These are phyloP conservation scores for Dinomys branickii DNA, from an alignment of 2,113 vertebrate genomes.

Conservation along the genomic window DNA sequence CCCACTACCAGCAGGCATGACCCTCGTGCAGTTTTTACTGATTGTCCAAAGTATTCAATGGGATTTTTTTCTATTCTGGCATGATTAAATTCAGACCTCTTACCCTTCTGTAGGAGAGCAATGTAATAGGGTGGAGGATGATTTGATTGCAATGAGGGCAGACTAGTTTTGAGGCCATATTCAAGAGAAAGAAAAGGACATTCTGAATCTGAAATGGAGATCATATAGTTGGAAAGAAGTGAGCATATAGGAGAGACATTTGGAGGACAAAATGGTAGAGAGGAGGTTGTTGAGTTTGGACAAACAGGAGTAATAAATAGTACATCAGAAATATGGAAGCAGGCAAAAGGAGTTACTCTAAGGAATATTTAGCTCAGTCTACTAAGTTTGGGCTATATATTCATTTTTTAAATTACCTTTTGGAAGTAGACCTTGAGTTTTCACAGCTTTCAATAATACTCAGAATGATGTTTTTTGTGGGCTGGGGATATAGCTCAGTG, in stretches of 20 bases:
- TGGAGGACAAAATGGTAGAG: neutral
- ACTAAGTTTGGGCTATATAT: neutral
- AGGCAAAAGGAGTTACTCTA: neutral
- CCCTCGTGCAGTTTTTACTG: neutral
- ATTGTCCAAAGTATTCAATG: neutral
- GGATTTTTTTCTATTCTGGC: neutral
- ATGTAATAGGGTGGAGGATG: neutral
- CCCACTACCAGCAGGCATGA: neutral
- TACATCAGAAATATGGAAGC: neutral
- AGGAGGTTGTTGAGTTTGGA: neutral
- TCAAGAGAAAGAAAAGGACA: constrained; percentile 4
- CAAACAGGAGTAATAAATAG: neutral
- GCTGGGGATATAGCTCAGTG: too few species aligned
- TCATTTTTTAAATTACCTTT: constrained; percentile 16
- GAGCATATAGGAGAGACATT: neutral
- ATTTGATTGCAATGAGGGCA: neutral
- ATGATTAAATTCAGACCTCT: neutral
- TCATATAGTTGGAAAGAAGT: neutral
- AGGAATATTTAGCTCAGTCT: constrained; percentile 17
- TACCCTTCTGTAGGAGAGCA: neutral
- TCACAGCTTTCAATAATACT: neutral
- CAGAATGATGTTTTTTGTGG: neutral
- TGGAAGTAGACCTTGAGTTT: constrained; percentile 36
- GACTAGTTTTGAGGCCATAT: neutral
- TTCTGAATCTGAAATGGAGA: neutral